These are phyloP conservation scores for Rhea pennata DNA, from an alignment of 2,113 vertebrate species.

Conservation along the genomic window DNA sequence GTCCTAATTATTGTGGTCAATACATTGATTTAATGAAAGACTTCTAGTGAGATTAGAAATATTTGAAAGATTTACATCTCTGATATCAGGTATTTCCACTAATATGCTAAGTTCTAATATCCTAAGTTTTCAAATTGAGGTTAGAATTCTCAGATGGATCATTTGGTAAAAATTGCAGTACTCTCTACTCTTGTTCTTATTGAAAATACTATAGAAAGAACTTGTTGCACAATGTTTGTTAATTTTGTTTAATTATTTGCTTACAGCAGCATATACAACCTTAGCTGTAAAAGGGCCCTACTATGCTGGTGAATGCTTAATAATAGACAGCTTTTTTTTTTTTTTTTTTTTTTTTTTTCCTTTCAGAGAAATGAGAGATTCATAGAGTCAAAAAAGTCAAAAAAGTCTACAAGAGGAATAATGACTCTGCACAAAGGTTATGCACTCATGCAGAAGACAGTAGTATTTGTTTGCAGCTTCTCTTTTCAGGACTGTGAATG, in stretches of 20 bases:
- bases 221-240: background rate
- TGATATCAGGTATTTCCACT: background rate
- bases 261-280: background rate
- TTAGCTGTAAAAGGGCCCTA: background rate
- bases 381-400: background rate
- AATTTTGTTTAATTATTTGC: background rate
- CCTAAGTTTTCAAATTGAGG: background rate
- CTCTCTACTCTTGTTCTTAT: background rate
- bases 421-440: background rate
- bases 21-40: background rate
- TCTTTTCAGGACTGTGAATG: background rate
- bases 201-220: background rate
- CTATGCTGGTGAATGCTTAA: background rate
- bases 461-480: background rate
- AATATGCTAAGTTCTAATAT: background rate
- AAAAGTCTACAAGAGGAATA: background rate
- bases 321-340: background rate
- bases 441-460: background rate
- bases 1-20: background rate
- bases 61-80: background rate
- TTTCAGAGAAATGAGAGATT: background rate
- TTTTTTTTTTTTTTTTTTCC: background rate
- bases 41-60: background rate
- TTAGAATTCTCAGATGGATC: background rate
- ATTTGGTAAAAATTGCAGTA: background rate